Base-by-base conservation (phyloP, 2,113 vertebrate genomes). In the Etheostoma spectabile region DNA sequence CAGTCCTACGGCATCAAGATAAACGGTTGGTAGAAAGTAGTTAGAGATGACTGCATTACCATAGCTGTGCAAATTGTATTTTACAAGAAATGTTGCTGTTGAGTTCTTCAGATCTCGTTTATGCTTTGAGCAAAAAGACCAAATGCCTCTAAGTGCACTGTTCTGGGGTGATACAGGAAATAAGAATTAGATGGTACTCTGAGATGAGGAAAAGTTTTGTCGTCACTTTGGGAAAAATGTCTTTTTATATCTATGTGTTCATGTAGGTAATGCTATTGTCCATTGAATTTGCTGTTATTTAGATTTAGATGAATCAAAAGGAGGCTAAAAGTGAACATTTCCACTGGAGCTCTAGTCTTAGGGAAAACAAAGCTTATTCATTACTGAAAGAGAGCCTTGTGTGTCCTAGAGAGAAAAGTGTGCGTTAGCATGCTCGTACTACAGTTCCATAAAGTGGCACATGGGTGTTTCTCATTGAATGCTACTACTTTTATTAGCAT, bases 331-430 rank as follows among this genome's bases (percentile, higher is more conserved):
- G 90, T 86, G 88, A 91, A 83, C 73, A 76, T 91, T 89, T 84
- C 86, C 60, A 82, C 64, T 71, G 62, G 84, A 85, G 84, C 80
- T 24, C 13, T 21, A 61, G 79, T 79, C 49, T 35, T 27, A 11
- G 79, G 74, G 80, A 89, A 84, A 82, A 81, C 77, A 88, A 86
- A 86, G 75, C 87, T 92, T 85, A 92, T 94, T 93, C 91, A 91
- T 80, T 78, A 74, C 82, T 67, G 76, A 90, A 81, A 91, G 79
- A 83, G 85, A 72, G 78, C 82, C 82, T 78, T 86, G 83, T 83
- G 86, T 88, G 74, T 89, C 87, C 86, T 60, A 82, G 65, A 82
- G 45, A 65, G 61, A 80, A 79, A 78, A 68, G 46, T 60, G 73
- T 18, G 22, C 76, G 92, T 93, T 91, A 87, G 82, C 85, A 90